Base-by-base conservation (phyloP, 2,888 invertebrate species). In the Eristalis arbustorum region DNA sequence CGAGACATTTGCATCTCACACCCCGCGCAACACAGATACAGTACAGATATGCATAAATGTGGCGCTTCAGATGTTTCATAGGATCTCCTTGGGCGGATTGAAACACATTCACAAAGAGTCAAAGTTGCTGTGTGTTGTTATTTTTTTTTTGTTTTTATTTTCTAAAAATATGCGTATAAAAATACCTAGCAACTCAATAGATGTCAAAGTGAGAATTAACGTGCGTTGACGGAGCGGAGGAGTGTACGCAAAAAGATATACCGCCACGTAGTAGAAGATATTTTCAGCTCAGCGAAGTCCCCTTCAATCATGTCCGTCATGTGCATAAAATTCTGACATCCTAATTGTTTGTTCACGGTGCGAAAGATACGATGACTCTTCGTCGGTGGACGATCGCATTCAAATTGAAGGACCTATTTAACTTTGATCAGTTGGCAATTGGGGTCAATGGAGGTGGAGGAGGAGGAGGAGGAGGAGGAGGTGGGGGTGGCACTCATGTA, bases 301-400 rank as follows among this genome's bases (percentile, higher is more conserved):
- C 40, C 40, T 74, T 80, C 74, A 80, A 63, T 79, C 73, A 68
- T 57, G 73, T 74, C 80, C 73, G 62, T 79, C 62, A 74, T 67
- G 25, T 66, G 18, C 42, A 31, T 40, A 66, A 66, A 75, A 75
- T 68, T 77, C 57, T 78, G 83, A 42, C 78, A 73, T 40, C 56
- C 56, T 62, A 69, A 69, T 69, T 76, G 61, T 37, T 63, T 49
- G 34, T 40, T 40, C 31, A 61, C 62, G 28, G 14, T 56, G 61
- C 25, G 18, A 49, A 28, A 42, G 61, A n/a, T 11, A 61, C 68
- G 34, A 31, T 31, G 31, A 56, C 68, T 56, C n/a, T 63, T n/a
- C 3, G 8, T 31, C 31, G 31, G 1, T 25, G 25, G 3, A n/a
- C n/a, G n/a, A 11, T 23, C 13, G 22, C 22, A 64, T 56, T 10